Evolutionary conservation across 2,888 invertebrate species (phyloP).

Genomic region (Xestia sexstrigata): DNA sequence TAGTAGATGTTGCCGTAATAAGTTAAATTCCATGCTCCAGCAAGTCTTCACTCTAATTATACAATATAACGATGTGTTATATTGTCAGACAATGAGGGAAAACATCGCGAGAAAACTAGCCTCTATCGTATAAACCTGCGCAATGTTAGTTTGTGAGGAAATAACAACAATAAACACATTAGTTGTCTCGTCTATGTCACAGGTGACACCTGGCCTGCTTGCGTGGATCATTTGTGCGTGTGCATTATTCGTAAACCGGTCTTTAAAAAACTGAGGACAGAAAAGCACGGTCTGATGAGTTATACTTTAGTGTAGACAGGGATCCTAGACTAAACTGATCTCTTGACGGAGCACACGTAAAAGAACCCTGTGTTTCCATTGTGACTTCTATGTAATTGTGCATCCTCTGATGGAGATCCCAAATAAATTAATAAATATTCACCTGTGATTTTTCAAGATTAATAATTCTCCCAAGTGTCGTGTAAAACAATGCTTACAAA

Average conservation of each 20-base stretch:
- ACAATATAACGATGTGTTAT: constrained; percentile 39
- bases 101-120: constrained; percentile 49
- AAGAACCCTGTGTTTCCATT: neutral
- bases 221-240: neutral
- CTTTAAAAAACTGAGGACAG: neutral
- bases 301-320: too few species aligned
- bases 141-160: constrained; percentile 45
- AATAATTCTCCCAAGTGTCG: neutral
- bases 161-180: constrained; percentile 52
- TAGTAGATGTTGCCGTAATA: neutral
- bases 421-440: neutral
- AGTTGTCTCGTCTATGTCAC: neutral
- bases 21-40: constrained; percentile 13
- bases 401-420: neutral
- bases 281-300: neutral
- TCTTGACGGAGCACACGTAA: neutral
- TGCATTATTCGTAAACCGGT: neutral
- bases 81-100: constrained; percentile 50
- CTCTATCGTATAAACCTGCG: constrained; percentile 31
- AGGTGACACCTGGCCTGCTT: constrained; percentile 2
- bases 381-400: neutral
- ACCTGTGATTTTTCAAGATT: neutral
- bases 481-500: constrained; percentile 12
- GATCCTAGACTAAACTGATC: neutral
- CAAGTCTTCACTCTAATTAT: constrained; percentile 17